These are phyloP conservation scores for Intellagama lesueurii DNA, from an alignment of 2,797 vertebrate genomes.

Conservation along the genomic window DNA sequence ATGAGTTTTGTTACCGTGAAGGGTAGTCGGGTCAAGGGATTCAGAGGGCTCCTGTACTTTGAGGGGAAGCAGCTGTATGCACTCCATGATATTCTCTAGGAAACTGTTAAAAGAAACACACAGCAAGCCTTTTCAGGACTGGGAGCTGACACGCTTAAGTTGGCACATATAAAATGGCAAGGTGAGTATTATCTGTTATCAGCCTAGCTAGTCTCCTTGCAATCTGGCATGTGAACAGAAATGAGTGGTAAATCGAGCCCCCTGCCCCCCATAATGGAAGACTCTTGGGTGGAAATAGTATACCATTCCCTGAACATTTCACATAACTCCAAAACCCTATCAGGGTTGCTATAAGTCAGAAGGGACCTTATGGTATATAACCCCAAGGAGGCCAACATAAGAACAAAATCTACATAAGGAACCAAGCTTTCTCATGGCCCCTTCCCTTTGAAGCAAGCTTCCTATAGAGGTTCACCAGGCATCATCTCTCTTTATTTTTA, in stretches of 20 bases:
- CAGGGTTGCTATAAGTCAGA: too few species aligned
- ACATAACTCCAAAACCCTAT: too few species aligned
- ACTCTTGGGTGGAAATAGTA: too few species aligned
- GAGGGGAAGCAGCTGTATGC: background rate
- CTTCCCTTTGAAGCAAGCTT: too few species aligned
- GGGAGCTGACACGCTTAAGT: background rate
- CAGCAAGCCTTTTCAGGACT: background rate
- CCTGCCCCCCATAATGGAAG: too few species aligned
- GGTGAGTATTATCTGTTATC: background rate
- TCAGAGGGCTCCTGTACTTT: background rate
- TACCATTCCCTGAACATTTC: too few species aligned
- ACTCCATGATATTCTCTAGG: background rate
- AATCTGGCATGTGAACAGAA: background rate
- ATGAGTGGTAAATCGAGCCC: background rate
- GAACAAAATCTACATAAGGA: too few species aligned
- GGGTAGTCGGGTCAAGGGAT: background rate
- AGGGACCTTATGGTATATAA: too few species aligned
- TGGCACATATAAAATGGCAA: background rate
- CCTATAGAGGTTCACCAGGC: too few species aligned
- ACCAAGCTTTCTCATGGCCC: too few species aligned
- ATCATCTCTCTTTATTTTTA: too few species aligned
- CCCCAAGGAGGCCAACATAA: too few species aligned
- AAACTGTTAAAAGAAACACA: background rate
- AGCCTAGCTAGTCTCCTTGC: background rate
- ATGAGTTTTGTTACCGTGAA: background rate